Percentiles rank a stretch among this genome's conserved stretches.
Evolutionary conservation across 2,113 vertebrate species (phyloP).

Genomic region (Ameiurus melas): DNA sequence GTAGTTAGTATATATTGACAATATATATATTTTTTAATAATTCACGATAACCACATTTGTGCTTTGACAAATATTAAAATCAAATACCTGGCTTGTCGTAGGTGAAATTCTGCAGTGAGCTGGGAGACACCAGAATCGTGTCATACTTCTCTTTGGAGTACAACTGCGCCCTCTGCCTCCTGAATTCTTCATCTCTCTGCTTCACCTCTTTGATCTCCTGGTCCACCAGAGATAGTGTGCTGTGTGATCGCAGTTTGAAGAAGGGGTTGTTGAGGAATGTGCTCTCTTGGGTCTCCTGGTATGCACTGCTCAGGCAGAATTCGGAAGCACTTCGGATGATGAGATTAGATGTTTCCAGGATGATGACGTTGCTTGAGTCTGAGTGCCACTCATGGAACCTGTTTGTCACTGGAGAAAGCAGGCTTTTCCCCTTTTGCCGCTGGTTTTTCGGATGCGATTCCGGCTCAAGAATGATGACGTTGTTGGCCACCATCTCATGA

Average conservation of each 20-base stretch:
- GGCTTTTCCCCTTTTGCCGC: constrained; percentile 41
- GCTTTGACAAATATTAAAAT: background rate
- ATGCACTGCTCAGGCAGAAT: constrained; percentile 70
- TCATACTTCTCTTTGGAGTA: constrained; percentile 65
- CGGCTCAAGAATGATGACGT: constrained; percentile 71
- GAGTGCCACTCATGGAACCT: constrained; percentile 61
- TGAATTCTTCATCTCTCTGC: constrained; percentile 77
- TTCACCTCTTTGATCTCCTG: constrained; percentile 76
- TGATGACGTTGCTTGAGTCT: constrained; percentile 71
- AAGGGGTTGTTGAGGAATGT: constrained; percentile 78
- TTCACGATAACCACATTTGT: background rate
- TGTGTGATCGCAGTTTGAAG: constrained; percentile 77
- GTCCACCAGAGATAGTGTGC: constrained; percentile 75
- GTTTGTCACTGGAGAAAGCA: constrained; percentile 37
- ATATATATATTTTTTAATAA: background rate
- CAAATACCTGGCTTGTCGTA: constrained; percentile 71
- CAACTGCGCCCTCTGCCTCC: constrained; percentile 69
- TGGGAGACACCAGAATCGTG: constrained; percentile 60
- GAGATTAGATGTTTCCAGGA: constrained; percentile 73
- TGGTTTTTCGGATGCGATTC: constrained; percentile 57
- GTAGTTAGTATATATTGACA: background rate
- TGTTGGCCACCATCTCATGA: constrained; percentile 68
- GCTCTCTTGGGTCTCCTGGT: constrained; percentile 70
- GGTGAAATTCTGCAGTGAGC: constrained; percentile 66
- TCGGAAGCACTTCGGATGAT: constrained; percentile 76